Base-by-base conservation (phyloP, 53 echinoderm and acorn worm genomes). In the Crossaster papposus region DNA sequence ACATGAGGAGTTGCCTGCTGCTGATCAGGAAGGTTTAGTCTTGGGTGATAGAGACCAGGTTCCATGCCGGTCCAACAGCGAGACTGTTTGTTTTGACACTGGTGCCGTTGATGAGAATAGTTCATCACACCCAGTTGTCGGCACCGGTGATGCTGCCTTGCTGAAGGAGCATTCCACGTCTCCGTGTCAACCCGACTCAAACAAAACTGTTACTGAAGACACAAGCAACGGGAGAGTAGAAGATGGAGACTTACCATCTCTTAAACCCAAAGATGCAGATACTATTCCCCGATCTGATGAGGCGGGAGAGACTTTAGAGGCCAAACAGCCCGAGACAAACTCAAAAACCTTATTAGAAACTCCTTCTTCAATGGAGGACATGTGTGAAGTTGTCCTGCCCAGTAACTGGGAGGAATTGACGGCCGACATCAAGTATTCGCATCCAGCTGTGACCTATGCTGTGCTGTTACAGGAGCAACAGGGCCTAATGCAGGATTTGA, bases 381-480 rank as follows among this genome's bases (percentile, higher is more conserved):
- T 36, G 52, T 70, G 5, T 8, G 77, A 9, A 4, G 54, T 32
- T 34, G 36, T 37, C n/a, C 65, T 79, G 22, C 90, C 85, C 2
- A 31, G 44, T 36, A 3, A 79, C 23, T 90, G 86, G 90, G 81
- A 91, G 11, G 68, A 88, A n/a, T 32, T 88, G 79, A 87, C 88
- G 87, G 71, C 91, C 22, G 86, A 87, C 68, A 70, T 81, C 37
- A 91, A 80, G 70, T 93, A 91, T 32, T 36, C 51, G 18, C 81
- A 88, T 53, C 88, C 90, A 3, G 81, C 81, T 20, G 88, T 93
- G 80, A 91, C 91, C 3, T 81, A 81, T 28, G 78, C 85, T 62
- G 68, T 88, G 32, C 28, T 93, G 33, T 71, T 88, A 38, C 77
- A 91, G 68, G 88, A 91, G 33, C 91, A 93, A 91, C 24, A 11